Percentiles rank a stretch among this genome's conserved stretches.
These are phyloP conservation scores for Halichondria panicea DNA, from an alignment of 37 sponge, comb jelly and placozoan species.

Conservation along the genomic window DNA sequence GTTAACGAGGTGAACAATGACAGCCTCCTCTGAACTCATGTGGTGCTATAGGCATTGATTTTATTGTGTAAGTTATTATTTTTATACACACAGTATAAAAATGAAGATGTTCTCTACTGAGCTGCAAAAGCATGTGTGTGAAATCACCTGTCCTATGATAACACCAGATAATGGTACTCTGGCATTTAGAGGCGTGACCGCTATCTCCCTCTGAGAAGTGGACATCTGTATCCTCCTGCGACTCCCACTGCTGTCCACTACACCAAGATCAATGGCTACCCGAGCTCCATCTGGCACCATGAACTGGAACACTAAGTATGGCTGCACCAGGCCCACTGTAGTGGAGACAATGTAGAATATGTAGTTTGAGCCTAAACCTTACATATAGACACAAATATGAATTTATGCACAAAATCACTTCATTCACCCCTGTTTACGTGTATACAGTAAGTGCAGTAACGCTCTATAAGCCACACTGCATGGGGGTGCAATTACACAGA, in stretches of 20 bases:
- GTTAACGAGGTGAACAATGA: neutral
- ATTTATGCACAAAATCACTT: too few species aligned
- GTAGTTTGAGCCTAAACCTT: neutral
- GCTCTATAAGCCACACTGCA: neutral
- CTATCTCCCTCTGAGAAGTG: slow-evolving; percentile 60
- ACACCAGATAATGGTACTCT: slow-evolving; percentile 56
- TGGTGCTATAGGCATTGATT: too few species aligned
- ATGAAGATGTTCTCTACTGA: neutral
- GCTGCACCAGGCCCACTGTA: slow-evolving; percentile 75
- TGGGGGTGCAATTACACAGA: neutral
- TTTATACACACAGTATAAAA: neutral
- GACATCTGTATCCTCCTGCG: slow-evolving; percentile 75
- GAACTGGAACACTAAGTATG: slow-evolving; percentile 63
- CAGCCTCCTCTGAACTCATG: too few species aligned
- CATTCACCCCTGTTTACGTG: too few species aligned
- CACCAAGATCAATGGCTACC: slow-evolving; percentile 56
- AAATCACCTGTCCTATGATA: slow-evolving; percentile 44
- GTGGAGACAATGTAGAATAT: neutral
- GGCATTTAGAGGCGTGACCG: slow-evolving; percentile 71
- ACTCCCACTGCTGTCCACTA: slow-evolving; percentile 47
- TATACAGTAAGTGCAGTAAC: neutral
- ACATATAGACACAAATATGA: neutral
- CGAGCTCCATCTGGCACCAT: slow-evolving; percentile 29
- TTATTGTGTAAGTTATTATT: neutral
- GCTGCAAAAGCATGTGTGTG: neutral